These are phyloP conservation scores for Cephonodes hylas DNA, from an alignment of 2,888 invertebrate genomes.

Conservation along the genomic window DNA sequence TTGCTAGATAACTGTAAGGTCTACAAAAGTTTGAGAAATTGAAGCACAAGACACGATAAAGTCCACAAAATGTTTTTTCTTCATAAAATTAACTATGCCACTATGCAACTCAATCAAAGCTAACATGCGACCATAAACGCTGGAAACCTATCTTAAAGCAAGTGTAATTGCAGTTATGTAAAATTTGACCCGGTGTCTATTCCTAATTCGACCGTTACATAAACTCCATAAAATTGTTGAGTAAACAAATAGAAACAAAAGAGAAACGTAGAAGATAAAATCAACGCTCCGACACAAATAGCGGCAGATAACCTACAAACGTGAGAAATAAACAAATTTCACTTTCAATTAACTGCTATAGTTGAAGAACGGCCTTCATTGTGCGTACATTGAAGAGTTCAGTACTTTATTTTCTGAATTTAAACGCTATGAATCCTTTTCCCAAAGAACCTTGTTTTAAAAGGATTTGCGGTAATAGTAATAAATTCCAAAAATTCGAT, in stretches of 20 bases:
- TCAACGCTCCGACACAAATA: background rate
- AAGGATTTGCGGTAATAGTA: too few relatives aligned
- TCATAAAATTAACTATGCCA: too few relatives aligned
- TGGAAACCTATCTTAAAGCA: background rate
- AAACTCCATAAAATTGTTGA: background rate
- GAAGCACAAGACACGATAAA: too few relatives aligned
- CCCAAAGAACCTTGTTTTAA: too few relatives aligned
- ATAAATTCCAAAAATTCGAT: too few relatives aligned
- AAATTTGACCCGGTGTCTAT: background rate
- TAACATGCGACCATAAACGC: background rate
- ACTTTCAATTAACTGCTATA: slow-evolving; percentile 3
- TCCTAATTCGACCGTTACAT: background rate
- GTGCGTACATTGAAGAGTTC: background rate
- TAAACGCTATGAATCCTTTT: too few relatives aligned
- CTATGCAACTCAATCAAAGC: too few relatives aligned
- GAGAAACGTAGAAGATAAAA: background rate
- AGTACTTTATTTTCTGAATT: background rate
- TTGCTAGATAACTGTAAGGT: too few relatives aligned
- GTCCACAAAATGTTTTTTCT: too few relatives aligned
- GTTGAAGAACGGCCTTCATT: background rate
- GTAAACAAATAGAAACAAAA: slow-evolving; percentile 5
- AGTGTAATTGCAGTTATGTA: background rate
- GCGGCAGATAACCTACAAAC: background rate
- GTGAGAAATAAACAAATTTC: slow-evolving; percentile 8
- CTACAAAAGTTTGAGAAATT: too few relatives aligned